These are phyloP conservation scores for Corythornis leucogaster DNA, from an alignment of 2,797 vertebrate species.

Conservation along the genomic window DNA sequence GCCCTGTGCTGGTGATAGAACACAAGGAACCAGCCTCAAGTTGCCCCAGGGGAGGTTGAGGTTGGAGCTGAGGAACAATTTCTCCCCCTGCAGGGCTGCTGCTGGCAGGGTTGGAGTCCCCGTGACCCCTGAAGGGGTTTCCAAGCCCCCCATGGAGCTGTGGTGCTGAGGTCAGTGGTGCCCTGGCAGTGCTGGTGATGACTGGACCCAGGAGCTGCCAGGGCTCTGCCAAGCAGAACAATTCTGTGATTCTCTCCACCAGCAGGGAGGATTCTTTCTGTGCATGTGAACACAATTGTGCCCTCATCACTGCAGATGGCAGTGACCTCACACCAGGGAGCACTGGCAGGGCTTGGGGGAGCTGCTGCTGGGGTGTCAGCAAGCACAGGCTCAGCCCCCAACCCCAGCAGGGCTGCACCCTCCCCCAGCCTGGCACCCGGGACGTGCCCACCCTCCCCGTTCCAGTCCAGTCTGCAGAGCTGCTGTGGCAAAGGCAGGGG, in stretches of 20 bases:
- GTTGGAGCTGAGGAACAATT: not conserved
- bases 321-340: fast-evolving
- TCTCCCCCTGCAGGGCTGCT: not conserved
- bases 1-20: not conserved
- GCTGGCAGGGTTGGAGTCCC: not conserved
- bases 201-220: not conserved
- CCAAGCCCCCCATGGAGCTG: not conserved
- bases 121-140: not conserved
- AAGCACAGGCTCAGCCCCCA: not conserved
- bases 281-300: too few species aligned
- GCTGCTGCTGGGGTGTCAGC: not conserved
- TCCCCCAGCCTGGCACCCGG: not conserved
- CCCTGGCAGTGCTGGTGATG: too few species aligned
- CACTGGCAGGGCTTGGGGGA: not conserved
- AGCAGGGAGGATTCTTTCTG: not conserved
- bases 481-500: not conserved
- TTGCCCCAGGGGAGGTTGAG: not conserved
- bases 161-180: too few species aligned
- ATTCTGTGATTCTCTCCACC: not conserved
- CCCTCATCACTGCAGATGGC: not conserved
- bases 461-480: not conserved
- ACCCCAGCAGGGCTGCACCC: too few species aligned
- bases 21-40: not conserved
- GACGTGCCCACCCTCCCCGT: not conserved
- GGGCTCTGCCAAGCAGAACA: not conserved